Base-by-base conservation (phyloP, 1,140 invertebrate species). In the Apis florea region DNA sequence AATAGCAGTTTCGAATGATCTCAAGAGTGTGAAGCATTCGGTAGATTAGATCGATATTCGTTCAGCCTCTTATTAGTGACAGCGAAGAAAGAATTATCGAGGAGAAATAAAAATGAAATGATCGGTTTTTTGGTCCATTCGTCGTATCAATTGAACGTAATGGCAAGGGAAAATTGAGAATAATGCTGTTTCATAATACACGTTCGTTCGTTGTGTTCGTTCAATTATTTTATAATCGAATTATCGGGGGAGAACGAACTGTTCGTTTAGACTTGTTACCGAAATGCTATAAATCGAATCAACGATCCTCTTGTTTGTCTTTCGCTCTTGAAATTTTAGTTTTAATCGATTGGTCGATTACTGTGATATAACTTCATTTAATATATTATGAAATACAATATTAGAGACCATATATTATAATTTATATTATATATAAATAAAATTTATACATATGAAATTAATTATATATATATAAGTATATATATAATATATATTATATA, bases 1-100 rank as follows among this genome's bases (percentile, higher is more conserved):
- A 54, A 75, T 82, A 66, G 31, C 66, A 26, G 26, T 71, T 31
- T 70, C n/a, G 40, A 51, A 51, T n/a, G 49, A 56, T 59, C 56
- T 66, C 31, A 19, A 49, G 78, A 17, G 51, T 73, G 19, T 12
- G 49, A 4, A 76, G 53, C 26, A 40, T 4, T 56, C 17, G 17
- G 15, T 51, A 10, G 63, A 76, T 79, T 69, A 40, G n/a, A 47
- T 40, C 47, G 8, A 1, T n/a, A 15, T 63, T 47, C 1, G 15
- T 26, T 17, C n/a, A n/a, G n/a, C n/a, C 40, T 19, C 15, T 6
- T 24, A 31, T 8, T 56, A 53, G 10, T 10, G 10, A 10, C 1
- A 12, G 3, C 11, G 12, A 26, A 40, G 31, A 40, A 74, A 61
- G 12, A 66, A 67, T 79, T 49, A 53, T n/a, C 1, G 15, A 2